Base-by-base conservation (phyloP, 2,113 vertebrate genomes). In the Phaethon lepturus region DNA sequence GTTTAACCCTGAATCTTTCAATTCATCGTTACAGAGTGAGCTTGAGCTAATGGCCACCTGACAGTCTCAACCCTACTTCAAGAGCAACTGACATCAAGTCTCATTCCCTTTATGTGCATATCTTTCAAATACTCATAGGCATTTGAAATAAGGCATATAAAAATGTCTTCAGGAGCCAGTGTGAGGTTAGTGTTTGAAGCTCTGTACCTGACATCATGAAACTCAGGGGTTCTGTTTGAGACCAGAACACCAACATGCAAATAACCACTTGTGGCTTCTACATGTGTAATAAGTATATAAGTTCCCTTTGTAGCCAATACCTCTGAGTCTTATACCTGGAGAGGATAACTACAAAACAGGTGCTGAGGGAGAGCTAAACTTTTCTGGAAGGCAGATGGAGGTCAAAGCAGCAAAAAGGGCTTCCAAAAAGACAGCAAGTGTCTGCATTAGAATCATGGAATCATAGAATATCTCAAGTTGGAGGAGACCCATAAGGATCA, bases 41-140 rank as follows among this genome's bases (percentile, higher is more conserved):
- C 4, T 24, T 38, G 22, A 69, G 11, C 9, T 52, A 40, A 44
- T 23, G 38, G 13, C 24, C 35, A 44, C 6, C 16, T 78, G 26
- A 14, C 6, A 45, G 22, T 62, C 24, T 67, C 58, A 31, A 35
- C 29, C 17, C 31, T 87, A 3, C 24, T 73, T 52, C 59, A 85
- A 20, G 40, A 72, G 35, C 23, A 79, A 15, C 33, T 47, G 31
- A 3, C 3, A 53, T 29, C 7, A 18, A 44, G 3, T 71, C 7
- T 55, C 9, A 28, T 45, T 75, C 11, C 4, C 4, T 75, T 86
- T 59, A 22, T 18, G 9, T 12, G 6, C 23, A 17, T 28, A 24
- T 5, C 1, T 6, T 69, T 66, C 13, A 69, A 63, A 84, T 9
- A 81, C 1, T 0, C 14, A 31, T 1, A n/a, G 6, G 2, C 3